Evolutionary conservation across 2,797 vertebrate species (phyloP).

Genomic region (Manis pentadactyla): DNA sequence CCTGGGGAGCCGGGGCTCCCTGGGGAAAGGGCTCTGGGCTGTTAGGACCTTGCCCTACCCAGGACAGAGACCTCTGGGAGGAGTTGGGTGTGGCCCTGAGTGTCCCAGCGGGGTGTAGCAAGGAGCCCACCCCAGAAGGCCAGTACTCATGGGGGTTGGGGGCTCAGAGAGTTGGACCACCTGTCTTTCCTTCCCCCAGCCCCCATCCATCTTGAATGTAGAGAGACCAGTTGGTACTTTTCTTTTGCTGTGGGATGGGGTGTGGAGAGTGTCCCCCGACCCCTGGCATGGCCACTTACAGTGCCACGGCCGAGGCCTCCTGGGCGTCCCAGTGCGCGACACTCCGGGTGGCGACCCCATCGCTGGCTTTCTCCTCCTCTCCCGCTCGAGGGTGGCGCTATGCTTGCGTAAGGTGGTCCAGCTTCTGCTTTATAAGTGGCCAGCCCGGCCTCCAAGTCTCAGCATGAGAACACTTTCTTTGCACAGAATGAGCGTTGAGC

Average conservation of each 20-base stretch:
- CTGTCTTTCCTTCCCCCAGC: neutral
- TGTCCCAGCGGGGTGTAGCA: neutral
- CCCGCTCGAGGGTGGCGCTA: neutral
- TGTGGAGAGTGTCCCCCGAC: neutral
- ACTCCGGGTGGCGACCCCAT: neutral
- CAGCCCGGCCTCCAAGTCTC: slow-evolving; percentile 76
- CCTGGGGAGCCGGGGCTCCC: neutral
- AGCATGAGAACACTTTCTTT: slow-evolving; percentile 87
- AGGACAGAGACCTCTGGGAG: neutral
- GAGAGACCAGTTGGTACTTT: slow-evolving; percentile 57
- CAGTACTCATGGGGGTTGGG: slow-evolving; percentile 43
- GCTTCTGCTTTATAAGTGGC: slow-evolving; percentile 36
- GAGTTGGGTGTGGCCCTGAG: neutral
- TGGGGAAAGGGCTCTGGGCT: neutral
- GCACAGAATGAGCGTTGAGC: slow-evolving; percentile 88
- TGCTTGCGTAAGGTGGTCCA: neutral
- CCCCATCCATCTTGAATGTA: slow-evolving; percentile 60
- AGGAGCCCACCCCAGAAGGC: slow-evolving; percentile 40
- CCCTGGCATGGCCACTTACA: neutral
- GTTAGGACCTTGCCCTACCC: neutral
- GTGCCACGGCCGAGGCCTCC: neutral
- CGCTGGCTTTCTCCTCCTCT: neutral
- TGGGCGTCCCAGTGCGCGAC: neutral
- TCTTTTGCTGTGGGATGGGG: neutral
- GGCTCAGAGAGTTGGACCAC: neutral